phyloP scores from a whole-genome alignment of 2,888 invertebrate species.

The Alsophila aescularia region DNA sequence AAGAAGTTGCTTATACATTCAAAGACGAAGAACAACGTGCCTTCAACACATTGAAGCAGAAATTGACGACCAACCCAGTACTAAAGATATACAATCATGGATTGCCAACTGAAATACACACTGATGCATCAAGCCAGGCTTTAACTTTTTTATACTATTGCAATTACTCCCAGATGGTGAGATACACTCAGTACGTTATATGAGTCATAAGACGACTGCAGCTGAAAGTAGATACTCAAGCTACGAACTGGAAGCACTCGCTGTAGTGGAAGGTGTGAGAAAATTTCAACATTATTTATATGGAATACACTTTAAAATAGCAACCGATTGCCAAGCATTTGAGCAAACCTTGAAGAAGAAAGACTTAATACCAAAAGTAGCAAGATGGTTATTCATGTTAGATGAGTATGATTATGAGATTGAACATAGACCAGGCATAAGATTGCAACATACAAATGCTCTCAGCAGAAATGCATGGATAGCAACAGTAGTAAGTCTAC shows the following conservation, averaged over 20 bases:
- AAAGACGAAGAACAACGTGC: not conserved
- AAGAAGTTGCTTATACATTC: slow-evolving; percentile 23
- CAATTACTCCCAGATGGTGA: not conserved
- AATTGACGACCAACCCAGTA: slow-evolving; percentile 29
- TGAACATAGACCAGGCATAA: not conserved
- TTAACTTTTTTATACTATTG: slow-evolving; percentile 10
- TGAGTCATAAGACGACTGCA: slow-evolving; percentile 14
- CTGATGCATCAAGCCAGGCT: slow-evolving; percentile 17
- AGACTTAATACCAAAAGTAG: slow-evolving; percentile 19
- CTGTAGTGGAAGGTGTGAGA: slow-evolving; percentile 26
- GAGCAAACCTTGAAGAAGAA: slow-evolving; percentile 25
- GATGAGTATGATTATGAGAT: slow-evolving; percentile 31
- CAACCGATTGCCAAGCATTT: slow-evolving; percentile 19
- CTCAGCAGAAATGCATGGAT: slow-evolving; percentile 23
- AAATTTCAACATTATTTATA: slow-evolving; percentile 31
- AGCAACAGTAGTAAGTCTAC: slow-evolving; percentile 3
- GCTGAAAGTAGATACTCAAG: slow-evolving; percentile 22
- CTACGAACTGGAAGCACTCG: slow-evolving; percentile 36
- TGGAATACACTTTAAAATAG: slow-evolving; percentile 33
- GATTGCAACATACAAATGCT: slow-evolving; percentile 36
- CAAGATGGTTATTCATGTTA: slow-evolving; percentile 32
- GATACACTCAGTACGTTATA: slow-evolving; percentile 18
- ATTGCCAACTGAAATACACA: slow-evolving; percentile 33
- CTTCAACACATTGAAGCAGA: slow-evolving; percentile 28
- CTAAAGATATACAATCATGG: slow-evolving; percentile 31